Conservation (phyloP, 1,140 invertebrate species). For the Solenopsis invicta region DNA sequence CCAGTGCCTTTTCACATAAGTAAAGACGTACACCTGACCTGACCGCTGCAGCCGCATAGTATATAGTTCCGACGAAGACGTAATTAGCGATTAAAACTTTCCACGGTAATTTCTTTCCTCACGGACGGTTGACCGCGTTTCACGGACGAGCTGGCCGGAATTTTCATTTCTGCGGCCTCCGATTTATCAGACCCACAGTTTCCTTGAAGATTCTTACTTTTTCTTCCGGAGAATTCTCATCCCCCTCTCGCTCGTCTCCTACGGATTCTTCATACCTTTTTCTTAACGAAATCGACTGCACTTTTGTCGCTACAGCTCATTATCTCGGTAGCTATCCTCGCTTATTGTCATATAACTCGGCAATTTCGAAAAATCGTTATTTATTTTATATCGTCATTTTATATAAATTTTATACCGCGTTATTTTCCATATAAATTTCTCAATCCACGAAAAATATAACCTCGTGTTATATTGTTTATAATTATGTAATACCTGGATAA, state of each 20-base stretch:
- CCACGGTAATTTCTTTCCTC: slow-evolving; percentile 72
- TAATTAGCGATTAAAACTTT: slow-evolving; percentile 81
- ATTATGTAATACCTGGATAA: not conserved
- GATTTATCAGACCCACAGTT: slow-evolving; percentile 56
- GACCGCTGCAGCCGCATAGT: slow-evolving; percentile 1
- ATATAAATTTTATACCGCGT: not conserved
- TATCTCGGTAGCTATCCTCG: not conserved
- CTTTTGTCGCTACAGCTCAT: slow-evolving; percentile 9
- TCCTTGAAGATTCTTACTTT: not conserved
- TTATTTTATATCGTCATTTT: not conserved
- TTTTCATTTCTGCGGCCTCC: slow-evolving; percentile 57
- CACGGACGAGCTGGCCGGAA: slow-evolving; percentile 61
- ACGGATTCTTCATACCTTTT: not conserved
- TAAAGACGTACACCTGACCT: slow-evolving; percentile 35
- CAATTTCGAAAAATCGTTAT: slow-evolving; percentile 22
- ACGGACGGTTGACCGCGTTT: slow-evolving; percentile 73
- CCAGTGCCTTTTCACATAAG: slow-evolving; percentile 52
- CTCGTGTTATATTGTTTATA: not conserved
- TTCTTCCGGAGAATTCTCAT: not conserved
- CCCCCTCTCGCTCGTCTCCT: not conserved
- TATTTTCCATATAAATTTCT: not conserved
- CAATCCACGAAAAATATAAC: not conserved
- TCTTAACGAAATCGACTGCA: slow-evolving; percentile 13
- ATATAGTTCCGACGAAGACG: slow-evolving; percentile 30
- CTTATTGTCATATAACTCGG: not conserved